Conservation (phyloP, 2,113 vertebrate genomes). For the Arizona elegans region DNA sequence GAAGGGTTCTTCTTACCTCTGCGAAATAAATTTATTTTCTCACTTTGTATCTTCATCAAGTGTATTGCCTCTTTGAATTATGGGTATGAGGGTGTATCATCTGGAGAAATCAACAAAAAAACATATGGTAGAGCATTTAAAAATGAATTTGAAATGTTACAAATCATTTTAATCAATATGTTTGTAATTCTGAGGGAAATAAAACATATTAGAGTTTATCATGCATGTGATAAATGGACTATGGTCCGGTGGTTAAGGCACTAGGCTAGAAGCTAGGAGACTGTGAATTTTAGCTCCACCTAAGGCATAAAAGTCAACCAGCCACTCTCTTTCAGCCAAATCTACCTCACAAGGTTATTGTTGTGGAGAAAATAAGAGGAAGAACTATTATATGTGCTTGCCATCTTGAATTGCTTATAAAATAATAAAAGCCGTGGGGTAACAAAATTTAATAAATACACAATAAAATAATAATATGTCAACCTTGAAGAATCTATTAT, state of each 20-base stretch:
- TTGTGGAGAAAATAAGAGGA: background rate
- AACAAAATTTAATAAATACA: background rate
- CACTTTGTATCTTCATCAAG: slow-evolving; percentile 30
- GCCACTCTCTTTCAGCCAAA: background rate
- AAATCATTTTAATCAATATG: slow-evolving; percentile 46
- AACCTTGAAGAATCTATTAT: slow-evolving; percentile 61
- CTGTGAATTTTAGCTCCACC: background rate
- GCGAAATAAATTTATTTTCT: background rate
- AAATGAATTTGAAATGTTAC: slow-evolving; percentile 39
- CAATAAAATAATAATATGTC: slow-evolving; percentile 29
- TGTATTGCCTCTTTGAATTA: slow-evolving; percentile 31
- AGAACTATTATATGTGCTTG: background rate
- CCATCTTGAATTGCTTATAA: background rate
- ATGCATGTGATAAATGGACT: slow-evolving; percentile 49
- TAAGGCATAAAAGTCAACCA: background rate
- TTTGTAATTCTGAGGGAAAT: slow-evolving; percentile 44
- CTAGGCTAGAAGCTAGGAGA: background rate
- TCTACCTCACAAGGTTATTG: background rate
- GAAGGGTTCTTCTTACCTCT: background rate
- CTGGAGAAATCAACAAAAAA: slow-evolving; percentile 37
- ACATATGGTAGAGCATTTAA: slow-evolving; percentile 41
- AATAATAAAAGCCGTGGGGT: background rate
- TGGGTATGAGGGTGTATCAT: slow-evolving; percentile 25
- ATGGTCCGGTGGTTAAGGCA: background rate
- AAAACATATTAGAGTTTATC: slow-evolving; percentile 58